Base-by-base conservation (phyloP, 2,888 invertebrate genomes). In the Hoplodrina blanda region DNA sequence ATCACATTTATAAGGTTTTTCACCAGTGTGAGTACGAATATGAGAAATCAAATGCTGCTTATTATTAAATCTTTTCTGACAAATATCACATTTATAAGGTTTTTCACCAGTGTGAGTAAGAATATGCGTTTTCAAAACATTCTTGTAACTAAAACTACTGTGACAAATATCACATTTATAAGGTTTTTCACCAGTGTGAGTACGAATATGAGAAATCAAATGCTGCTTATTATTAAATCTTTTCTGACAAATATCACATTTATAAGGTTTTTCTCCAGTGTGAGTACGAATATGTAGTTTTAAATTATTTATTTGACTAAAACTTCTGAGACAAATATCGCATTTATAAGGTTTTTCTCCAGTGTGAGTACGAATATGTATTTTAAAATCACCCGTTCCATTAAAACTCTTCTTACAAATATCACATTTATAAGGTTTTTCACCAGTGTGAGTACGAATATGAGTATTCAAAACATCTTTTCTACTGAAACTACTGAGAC, bases 101-200 rank as follows among this genome's bases (percentile, higher is more conserved):
- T 46, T 46, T 11, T 17, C 17, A 5, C 44, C 44, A 46, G 17
- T 17, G 46, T 46, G 46, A 3, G 5, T 17, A 46, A 17, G 46
- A 17, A 46, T 62, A 25, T 59, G 66, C 4, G 0, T 6, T 25
- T 15, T 53, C 33, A 66, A 59, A 53, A 3, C 7, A 30, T 19
- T 0, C 4, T 17, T 17, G 1, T 7, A 5, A 52, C 7, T 57
- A 41, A 57, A 65, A 25, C 57, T 17, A 10, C 37, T 57, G 1
- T 30, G 19, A 60, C 57, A 57, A 4, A 57, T 41, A 41, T 57
- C 20, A 44, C 57, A 57, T 57, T 67, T 30, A 68, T 50, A 75
- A 8, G 72, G 73, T 57, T 62, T 76, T 19, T 69, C 56, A 52
- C 75, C 67, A 15, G 65, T 73, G 75, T 72, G 70, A 73, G 63